Base-by-base conservation (phyloP, 2,113 vertebrate genomes). In the Falcunculus frontatus region DNA sequence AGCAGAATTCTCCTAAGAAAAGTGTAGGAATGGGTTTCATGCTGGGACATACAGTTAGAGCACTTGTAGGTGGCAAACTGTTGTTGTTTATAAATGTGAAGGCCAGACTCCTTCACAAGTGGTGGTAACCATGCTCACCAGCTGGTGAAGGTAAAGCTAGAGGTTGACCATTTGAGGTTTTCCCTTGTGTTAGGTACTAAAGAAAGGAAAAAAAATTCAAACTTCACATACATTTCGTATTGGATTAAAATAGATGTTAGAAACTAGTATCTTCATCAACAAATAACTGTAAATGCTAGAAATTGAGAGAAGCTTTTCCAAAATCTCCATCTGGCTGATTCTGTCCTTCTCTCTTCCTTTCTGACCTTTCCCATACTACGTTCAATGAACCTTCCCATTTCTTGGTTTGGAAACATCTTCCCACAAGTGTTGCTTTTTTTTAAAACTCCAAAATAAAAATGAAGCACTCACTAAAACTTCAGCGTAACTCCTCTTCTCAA, bases 291-390 rank as follows among this genome's bases (percentile, higher is more conserved):
- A 87, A 80, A 80, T 35, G 9, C n/a, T 67, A 89, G 65, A 85
- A 67, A 55, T 12, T 11, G 52, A 77, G 30, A 62, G 35, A 79
- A 57, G 21, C 4, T 70, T 69, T 73, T 33, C 63, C 76, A 82
- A 84, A 88, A 74, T 76, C 29, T 81, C 50, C 29, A 76, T 94
- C 65, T 92, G 62, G 64, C 50, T 79, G 35, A 47, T 88, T 86
- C 52, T 7, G 37, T 55, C 19, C 44, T 67, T 68, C 55, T 83
- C 41, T 67, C 35, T 89, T 88, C 79, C 55, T 86, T 67, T 86
- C 86, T 96, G 94, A 95, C 95, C 91, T 96, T 86, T 92, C 91
- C 85, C 60, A 91, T 86, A 80, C 59, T 46, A 62, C 23, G 22
- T 25, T 84, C 87, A 83, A 39, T 87, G 79, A 95, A 87, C 91